A percentile compares a stretch with the other conserved stretches of the same genome.
Conservation (phyloP, 2,797 vertebrate genomes). For the Notamacropus eugenii region DNA sequence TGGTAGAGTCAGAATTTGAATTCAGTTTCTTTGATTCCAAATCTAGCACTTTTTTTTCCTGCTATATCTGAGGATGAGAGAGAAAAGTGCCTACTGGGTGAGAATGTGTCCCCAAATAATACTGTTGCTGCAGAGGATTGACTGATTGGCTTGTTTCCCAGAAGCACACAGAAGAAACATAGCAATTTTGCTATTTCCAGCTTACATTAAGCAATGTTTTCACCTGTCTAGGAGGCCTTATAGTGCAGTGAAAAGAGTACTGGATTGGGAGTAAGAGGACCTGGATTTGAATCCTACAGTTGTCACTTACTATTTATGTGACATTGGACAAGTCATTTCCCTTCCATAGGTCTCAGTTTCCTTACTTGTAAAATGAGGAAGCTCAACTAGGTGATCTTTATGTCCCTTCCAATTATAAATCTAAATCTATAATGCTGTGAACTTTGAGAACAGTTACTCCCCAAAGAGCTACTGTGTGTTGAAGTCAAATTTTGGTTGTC, state of each 20-base stretch:
- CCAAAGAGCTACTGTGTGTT: not conserved
- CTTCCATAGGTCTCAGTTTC: not conserved
- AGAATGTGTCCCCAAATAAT: not conserved
- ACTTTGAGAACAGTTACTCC: not conserved
- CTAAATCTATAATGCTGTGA: not conserved
- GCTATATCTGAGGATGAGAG: not conserved
- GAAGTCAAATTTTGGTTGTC: not conserved
- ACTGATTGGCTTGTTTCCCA: not conserved
- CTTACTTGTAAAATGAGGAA: not conserved
- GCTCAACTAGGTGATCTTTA: not conserved
- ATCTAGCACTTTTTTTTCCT: not conserved
- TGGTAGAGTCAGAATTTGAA: not conserved
- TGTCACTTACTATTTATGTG: too few relatives aligned
- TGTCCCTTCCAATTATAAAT: not conserved
- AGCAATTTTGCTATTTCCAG: not conserved
- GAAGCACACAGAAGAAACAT: not conserved
- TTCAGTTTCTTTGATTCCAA: not conserved
- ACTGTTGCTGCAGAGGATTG: not conserved
- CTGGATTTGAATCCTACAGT: not conserved
- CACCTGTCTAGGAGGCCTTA: not conserved
- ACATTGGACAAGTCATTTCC: too few relatives aligned
- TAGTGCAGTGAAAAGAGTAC: not conserved
- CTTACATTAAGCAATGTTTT: not conserved
- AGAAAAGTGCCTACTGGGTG: not conserved
- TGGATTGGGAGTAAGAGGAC: not conserved